A percentile compares a stretch with the other conserved stretches of the same genome.
These are phyloP conservation scores for Aethina tumida DNA, from an alignment of 1,140 invertebrate genomes.

Conservation along the genomic window DNA sequence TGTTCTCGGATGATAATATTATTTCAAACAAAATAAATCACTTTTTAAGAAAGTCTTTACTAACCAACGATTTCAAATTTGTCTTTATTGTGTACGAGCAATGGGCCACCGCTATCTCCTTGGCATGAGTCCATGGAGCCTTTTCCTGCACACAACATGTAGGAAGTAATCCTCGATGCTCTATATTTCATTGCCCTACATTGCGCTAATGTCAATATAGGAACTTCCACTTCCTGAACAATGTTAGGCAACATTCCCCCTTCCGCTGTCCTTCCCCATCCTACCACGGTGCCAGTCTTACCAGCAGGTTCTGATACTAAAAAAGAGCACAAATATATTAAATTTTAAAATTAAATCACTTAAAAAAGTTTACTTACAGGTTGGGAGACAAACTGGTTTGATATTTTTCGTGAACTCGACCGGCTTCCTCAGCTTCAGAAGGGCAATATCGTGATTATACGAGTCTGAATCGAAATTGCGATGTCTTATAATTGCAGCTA, in stretches of 20 bases:
- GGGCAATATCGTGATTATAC: conserved; percentile 79
- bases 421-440: conserved; percentile 64
- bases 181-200: conserved; percentile 74
- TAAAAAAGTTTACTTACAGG: conserved; percentile 38
- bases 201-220: conserved; percentile 65
- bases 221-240: conserved; percentile 75
- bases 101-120: conserved; percentile 74
- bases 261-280: conserved; percentile 74
- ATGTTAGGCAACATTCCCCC: conserved; percentile 68
- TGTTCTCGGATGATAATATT: not conserved
- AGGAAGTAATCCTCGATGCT: conserved; percentile 65
- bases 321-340: conserved; percentile 6
- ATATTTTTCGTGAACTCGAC: conserved; percentile 70
- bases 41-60: conserved; percentile 18
- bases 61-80: conserved; percentile 66
- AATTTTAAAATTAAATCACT: conserved; percentile 1
- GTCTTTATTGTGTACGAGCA: conserved; percentile 59
- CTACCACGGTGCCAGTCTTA: conserved; percentile 62
- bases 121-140: conserved; percentile 75
- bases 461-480: conserved; percentile 72
- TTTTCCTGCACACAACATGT: conserved; percentile 71
- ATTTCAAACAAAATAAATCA: not conserved
- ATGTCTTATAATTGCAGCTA: conserved; percentile 66
- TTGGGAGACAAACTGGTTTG: conserved; percentile 68
- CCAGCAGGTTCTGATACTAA: conserved; percentile 53